phyloP scores from a whole-genome alignment of 2,113 vertebrate species.

The Pseudopipra pipra region DNA sequence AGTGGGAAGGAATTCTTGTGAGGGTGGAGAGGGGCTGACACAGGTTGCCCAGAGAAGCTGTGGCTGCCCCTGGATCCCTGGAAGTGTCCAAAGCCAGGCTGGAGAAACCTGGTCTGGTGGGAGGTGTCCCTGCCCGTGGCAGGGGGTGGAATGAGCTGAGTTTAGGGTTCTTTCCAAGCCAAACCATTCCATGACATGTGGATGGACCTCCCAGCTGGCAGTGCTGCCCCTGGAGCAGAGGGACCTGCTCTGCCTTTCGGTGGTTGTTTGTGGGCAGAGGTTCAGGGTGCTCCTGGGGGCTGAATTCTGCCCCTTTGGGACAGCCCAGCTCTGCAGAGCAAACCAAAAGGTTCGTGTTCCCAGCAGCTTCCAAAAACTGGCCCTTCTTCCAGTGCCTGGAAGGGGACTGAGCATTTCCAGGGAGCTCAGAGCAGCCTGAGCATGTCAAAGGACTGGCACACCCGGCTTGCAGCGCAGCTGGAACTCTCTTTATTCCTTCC shows the following conservation, averaged over 20 bases:
- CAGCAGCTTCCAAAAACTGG: rapidly evolving
- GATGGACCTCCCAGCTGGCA: rapidly evolving
- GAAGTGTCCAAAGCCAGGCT: rapidly evolving
- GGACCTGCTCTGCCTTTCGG: background rate
- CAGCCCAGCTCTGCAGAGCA: background rate
- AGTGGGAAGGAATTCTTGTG: background rate
- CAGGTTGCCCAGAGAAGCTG: background rate
- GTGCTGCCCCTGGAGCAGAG: background rate
- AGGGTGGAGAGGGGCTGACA: too few relatives aligned
- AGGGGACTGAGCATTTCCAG: background rate
- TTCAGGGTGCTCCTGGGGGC: rapidly evolving
- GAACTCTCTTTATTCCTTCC: background rate
- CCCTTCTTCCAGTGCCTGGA: background rate
- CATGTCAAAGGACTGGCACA: background rate
- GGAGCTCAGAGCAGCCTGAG: background rate
- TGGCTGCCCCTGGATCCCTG: background rate
- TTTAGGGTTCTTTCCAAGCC: background rate
- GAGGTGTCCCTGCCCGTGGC: background rate
- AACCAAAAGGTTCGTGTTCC: background rate
- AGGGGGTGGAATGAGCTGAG: background rate
- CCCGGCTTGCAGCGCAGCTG: background rate
- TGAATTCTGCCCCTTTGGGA: background rate
- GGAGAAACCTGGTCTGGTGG: rapidly evolving
- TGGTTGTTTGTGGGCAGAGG: background rate
- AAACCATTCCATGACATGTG: rapidly evolving